Percentiles rank a stretch among this genome's conserved stretches.
phyloP scores from a whole-genome alignment of 2,797 vertebrate genomes.

The Cichlasoma orientale region DNA sequence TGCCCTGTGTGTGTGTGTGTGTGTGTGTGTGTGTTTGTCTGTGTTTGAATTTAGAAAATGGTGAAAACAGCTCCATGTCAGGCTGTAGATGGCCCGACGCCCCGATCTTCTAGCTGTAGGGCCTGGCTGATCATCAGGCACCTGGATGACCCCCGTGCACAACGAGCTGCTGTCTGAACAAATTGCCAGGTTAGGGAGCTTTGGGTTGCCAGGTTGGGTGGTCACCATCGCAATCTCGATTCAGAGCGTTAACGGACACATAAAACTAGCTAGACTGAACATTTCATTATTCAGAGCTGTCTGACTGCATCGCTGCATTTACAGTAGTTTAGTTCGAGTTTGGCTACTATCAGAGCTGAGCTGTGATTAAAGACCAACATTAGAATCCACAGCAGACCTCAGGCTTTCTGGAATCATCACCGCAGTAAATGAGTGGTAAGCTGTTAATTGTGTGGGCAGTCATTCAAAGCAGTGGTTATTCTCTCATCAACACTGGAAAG shows the following conservation, averaged over 20 bases:
- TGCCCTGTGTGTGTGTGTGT: neutral
- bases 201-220: slow-evolving; percentile 44
- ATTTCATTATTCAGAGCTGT: slow-evolving; percentile 51
- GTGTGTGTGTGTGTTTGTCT: neutral
- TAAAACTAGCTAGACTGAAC: slow-evolving; percentile 31
- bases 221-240: slow-evolving; percentile 38
- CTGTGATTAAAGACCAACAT: slow-evolving; percentile 79
- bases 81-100: slow-evolving; percentile 40
- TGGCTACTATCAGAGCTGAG: slow-evolving; percentile 64
- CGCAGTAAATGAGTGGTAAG: slow-evolving; percentile 68
- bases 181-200: slow-evolving; percentile 39
- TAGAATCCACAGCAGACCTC: slow-evolving; percentile 73
- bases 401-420: slow-evolving; percentile 74
- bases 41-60: slow-evolving; percentile 1
- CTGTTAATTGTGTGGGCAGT: slow-evolving; percentile 76
- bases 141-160: slow-evolving; percentile 39
- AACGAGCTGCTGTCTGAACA: slow-evolving; percentile 13
- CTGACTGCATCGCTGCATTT: slow-evolving; percentile 54
- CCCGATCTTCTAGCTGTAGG: slow-evolving; percentile 37
- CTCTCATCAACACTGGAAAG: slow-evolving; percentile 61
- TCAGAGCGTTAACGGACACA: slow-evolving; percentile 39
- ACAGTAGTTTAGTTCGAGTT: slow-evolving; percentile 43
- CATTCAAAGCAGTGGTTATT: slow-evolving; percentile 66
- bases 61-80: slow-evolving; percentile 11
- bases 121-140: slow-evolving; percentile 32